Evolutionary conservation across 2,113 vertebrate genomes (phyloP).

Genomic region (Paramisgurnus dabryanus): DNA sequence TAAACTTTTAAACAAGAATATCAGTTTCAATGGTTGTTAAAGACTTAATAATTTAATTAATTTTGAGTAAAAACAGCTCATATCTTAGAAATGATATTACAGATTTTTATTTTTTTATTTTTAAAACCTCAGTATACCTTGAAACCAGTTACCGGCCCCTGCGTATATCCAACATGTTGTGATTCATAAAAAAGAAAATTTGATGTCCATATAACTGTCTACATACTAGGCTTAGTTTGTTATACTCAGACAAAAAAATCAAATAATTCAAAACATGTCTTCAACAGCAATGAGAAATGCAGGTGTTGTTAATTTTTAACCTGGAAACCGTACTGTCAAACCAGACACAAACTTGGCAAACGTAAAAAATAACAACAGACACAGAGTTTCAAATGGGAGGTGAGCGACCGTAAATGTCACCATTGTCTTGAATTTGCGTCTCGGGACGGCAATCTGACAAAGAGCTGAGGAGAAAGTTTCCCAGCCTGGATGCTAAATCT

Average conservation of each 20-base stretch:
- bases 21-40: too few species aligned
- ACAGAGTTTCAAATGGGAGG: conserved; percentile 36
- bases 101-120: too few species aligned
- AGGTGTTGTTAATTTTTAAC: conserved; percentile 40
- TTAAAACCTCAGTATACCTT: too few species aligned
- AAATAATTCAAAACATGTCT: not conserved
- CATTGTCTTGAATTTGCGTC: not conserved
- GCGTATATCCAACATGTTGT: too few species aligned
- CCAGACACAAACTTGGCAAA: conserved; percentile 39
- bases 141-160: too few species aligned
- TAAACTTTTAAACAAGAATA: too few species aligned
- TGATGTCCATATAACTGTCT: not conserved
- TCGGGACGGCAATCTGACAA: conserved; percentile 17
- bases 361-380: conserved; percentile 17
- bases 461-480: conserved; percentile 37
- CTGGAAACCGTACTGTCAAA: conserved; percentile 43
- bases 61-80: too few species aligned
- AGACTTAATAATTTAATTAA: too few species aligned
- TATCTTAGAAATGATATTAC: too few species aligned
- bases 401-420: conserved; percentile 26
- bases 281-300: conserved; percentile 2
- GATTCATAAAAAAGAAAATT: too few species aligned
- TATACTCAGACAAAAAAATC: conserved; percentile 16
- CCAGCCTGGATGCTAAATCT: conserved; percentile 7
- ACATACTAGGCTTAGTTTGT: not conserved